These are phyloP conservation scores for Drosophila takahashii DNA, from an alignment of 1,140 invertebrate species.

Conservation along the genomic window DNA sequence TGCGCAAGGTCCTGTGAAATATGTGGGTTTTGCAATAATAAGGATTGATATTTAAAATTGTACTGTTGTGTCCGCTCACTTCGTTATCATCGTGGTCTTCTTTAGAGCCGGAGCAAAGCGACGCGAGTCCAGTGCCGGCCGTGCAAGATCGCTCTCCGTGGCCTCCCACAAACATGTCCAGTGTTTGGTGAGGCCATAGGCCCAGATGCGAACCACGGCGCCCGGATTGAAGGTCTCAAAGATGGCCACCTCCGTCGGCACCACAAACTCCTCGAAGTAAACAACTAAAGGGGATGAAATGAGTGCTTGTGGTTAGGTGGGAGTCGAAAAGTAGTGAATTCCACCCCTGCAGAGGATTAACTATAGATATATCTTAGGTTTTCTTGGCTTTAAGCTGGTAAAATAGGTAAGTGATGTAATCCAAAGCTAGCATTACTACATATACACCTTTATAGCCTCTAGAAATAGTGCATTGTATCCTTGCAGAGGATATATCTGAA, in stretches of 20 bases:
- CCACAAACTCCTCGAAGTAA: conserved; percentile 90
- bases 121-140: conserved; percentile 86
- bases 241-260: conserved; percentile 91
- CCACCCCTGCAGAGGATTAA: too few relatives aligned
- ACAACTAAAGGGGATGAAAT: conserved; percentile 86
- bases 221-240: conserved; percentile 97
- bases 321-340: too few relatives aligned
- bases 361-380: too few relatives aligned
- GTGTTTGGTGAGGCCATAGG: conserved; percentile 85
- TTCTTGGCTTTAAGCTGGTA: too few relatives aligned
- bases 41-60: not conserved
- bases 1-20: conserved; percentile 87
- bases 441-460: too few relatives aligned
- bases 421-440: too few relatives aligned
- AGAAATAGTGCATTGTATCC: too few relatives aligned
- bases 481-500: too few relatives aligned
- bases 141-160: conserved; percentile 74
- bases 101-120: conserved; percentile 91
- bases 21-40: not conserved
- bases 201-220: conserved; percentile 93
- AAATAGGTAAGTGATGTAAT: too few relatives aligned
- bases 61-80: conserved; percentile 37
- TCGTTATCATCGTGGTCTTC: conserved; percentile 84
- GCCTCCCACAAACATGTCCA: conserved; percentile 93
- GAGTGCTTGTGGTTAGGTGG: too few relatives aligned